Evolutionary conservation across 1,140 invertebrate species (phyloP).

Genomic region (Aphidius gifuensis): DNA sequence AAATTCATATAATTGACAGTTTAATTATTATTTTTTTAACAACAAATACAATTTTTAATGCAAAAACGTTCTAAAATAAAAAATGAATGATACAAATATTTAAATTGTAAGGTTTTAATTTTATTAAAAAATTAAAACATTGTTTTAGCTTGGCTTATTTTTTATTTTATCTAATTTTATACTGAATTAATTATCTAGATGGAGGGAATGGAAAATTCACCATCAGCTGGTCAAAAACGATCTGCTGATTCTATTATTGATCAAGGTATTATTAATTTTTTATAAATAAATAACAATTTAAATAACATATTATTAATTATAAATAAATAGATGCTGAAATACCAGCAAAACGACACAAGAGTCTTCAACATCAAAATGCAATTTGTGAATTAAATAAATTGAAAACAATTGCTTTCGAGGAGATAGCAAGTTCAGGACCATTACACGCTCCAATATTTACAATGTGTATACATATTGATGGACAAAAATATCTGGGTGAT

Average conservation of each 20-base stretch:
- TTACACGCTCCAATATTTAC: slow-evolving; percentile 83
- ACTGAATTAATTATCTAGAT: slow-evolving; percentile 16
- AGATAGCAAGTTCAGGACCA: slow-evolving; percentile 76
- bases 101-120: too few relatives aligned
- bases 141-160: too few relatives aligned
- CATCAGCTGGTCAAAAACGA: slow-evolving; percentile 9
- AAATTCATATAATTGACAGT: too few relatives aligned
- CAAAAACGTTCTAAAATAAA: too few relatives aligned
- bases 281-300: neutral
- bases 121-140: too few relatives aligned
- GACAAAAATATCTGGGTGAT: slow-evolving; percentile 68
- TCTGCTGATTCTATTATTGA: slow-evolving; percentile 21
- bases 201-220: slow-evolving; percentile 8
- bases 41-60: too few relatives aligned
- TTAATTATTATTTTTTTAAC: too few relatives aligned
- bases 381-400: slow-evolving; percentile 87
- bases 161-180: neutral
- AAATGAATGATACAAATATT: too few relatives aligned
- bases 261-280: slow-evolving; percentile 16
- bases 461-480: slow-evolving; percentile 78
- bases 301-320: slow-evolving; percentile 25
- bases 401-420: slow-evolving; percentile 76
- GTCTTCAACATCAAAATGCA: slow-evolving; percentile 67
- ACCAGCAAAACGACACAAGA: slow-evolving; percentile 50
- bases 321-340: slow-evolving; percentile 33